Evolutionary conservation across 2,888 invertebrate species (phyloP).

Genomic region (Phengaris alcon): DNA sequence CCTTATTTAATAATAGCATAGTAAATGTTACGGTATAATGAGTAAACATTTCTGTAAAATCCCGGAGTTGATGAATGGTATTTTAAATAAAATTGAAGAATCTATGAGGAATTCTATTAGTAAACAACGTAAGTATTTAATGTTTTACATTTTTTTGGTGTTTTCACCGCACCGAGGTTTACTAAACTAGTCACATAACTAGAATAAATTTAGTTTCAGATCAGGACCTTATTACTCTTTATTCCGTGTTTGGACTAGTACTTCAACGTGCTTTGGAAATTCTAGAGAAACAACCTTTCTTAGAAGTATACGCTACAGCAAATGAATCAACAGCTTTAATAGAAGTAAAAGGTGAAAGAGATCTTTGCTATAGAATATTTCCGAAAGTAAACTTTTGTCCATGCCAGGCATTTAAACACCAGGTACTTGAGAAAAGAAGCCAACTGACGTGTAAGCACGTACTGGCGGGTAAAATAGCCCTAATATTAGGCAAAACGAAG

Average conservation of each 20-base stretch:
- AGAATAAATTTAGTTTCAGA: slow-evolving; percentile 73
- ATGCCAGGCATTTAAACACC: slow-evolving; percentile 80
- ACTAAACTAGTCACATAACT: background rate
- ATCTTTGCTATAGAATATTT: slow-evolving; percentile 81
- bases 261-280: slow-evolving; percentile 81
- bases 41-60: background rate
- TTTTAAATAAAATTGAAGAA: slow-evolving; percentile 20
- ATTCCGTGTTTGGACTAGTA: slow-evolving; percentile 79
- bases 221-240: slow-evolving; percentile 74
- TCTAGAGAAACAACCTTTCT: slow-evolving; percentile 77
- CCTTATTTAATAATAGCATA: no score
- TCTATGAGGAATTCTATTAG: slow-evolving; percentile 6
- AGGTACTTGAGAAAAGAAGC: slow-evolving; percentile 74
- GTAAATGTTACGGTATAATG: background rate
- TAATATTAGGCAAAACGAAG: slow-evolving; percentile 59
- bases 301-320: slow-evolving; percentile 67
- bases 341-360: slow-evolving; percentile 78
- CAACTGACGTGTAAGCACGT: slow-evolving; percentile 84
- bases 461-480: slow-evolving; percentile 80
- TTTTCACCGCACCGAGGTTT: background rate
- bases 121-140: slow-evolving; percentile 31
- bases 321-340: slow-evolving; percentile 68
- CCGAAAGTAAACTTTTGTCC: slow-evolving; percentile 83
- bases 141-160: background rate
- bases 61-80: background rate